Evolutionary conservation across 1,140 invertebrate genomes (phyloP).

Genomic region (Saccostrea echinata): DNA sequence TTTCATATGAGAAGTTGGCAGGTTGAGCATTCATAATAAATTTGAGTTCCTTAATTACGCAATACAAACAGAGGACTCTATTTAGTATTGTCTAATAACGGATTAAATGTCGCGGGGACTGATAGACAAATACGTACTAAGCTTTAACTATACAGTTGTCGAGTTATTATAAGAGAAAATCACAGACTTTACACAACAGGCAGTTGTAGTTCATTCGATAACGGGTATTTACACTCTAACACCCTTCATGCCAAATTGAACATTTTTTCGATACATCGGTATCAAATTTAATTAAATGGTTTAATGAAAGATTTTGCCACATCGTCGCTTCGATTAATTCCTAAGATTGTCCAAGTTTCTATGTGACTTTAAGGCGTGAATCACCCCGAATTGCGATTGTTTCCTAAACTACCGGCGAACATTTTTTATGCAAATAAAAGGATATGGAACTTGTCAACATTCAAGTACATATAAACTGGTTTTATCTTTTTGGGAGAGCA

Average conservation of each 20-base stretch:
- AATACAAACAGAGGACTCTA: not conserved
- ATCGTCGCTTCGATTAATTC: slow-evolving; percentile 33
- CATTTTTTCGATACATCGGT: slow-evolving; percentile 29
- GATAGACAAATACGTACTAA: not conserved
- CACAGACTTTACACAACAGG: slow-evolving; percentile 11
- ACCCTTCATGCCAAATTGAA: slow-evolving; percentile 34
- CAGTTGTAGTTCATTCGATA: not conserved
- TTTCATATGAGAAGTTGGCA: not conserved
- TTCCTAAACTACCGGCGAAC: not conserved
- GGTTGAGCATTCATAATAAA: not conserved
- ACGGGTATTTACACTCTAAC: slow-evolving; percentile 24
- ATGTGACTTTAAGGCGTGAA: slow-evolving; percentile 34
- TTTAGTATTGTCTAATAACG: not conserved
- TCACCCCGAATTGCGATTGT: not conserved
- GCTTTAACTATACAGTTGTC: not conserved
- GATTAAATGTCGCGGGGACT: slow-evolving; percentile 13
- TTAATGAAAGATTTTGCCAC: slow-evolving; percentile 32
- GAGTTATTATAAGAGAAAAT: slow-evolving; percentile 30
- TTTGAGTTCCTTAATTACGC: slow-evolving; percentile 8
- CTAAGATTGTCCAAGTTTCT: slow-evolving; percentile 30
- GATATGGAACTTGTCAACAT: not conserved
- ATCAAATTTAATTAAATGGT: slow-evolving; percentile 38
- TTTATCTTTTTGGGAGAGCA: not conserved
- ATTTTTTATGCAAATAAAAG: slow-evolving; percentile 22
- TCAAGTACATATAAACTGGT: not conserved